These are phyloP conservation scores for Myotis brandtii DNA, from an alignment of 2,113 vertebrate genomes.

Conservation along the genomic window DNA sequence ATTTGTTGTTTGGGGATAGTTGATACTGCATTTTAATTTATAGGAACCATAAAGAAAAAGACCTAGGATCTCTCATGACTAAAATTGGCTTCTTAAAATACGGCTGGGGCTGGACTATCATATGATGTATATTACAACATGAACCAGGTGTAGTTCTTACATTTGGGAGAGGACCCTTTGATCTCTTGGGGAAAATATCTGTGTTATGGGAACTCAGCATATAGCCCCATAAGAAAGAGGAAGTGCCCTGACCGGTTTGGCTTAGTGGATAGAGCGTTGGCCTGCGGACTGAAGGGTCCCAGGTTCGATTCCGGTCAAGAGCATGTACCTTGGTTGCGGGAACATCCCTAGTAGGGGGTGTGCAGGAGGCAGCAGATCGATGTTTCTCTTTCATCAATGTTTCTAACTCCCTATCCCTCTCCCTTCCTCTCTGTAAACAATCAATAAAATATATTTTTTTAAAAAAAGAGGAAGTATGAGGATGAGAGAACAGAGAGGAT, in stretches of 20 bases:
- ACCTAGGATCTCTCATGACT: neutral
- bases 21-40: neutral
- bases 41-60: neutral
- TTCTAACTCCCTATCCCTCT: too few species aligned
- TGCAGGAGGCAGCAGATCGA: too few species aligned
- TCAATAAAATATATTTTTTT: too few species aligned
- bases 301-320: too few species aligned
- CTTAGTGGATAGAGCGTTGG: too few species aligned
- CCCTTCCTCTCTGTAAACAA: too few species aligned
- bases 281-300: too few species aligned
- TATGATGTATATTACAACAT: neutral
- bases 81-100: constrained; percentile 21
- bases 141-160: neutral
- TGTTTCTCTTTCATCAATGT: too few species aligned
- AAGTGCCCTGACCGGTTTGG: neutral
- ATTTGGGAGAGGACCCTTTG: neutral
- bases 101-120: neutral
- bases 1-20: constrained; percentile 26
- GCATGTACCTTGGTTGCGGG: too few species aligned
- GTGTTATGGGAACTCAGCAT: neutral
- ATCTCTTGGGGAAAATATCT: neutral
- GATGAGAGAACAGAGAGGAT: neutral
- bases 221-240: neutral
- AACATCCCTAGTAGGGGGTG: too few species aligned
- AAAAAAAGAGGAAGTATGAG: neutral